Evolutionary conservation across 2,888 invertebrate genomes (phyloP), one percentile per base, ranked within the genome.

Genomic region (Ephialtes manifestator): DNA sequence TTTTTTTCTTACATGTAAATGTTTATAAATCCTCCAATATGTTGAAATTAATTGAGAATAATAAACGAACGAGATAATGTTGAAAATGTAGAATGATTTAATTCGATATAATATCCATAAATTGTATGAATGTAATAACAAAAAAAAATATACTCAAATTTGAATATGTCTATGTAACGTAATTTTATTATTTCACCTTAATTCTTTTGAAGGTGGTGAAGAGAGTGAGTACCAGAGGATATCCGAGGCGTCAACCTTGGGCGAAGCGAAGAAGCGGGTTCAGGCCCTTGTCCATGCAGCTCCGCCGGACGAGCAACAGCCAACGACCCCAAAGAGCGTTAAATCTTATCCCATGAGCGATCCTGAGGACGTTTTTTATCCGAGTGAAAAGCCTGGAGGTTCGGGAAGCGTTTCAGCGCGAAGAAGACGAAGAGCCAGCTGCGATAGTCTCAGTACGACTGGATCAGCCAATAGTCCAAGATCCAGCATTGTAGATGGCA

Each of bases 171-270:
- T 7, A 35, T 35, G 4, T 35, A 35, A 35, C 4, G 5, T 7
- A 39, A 2, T 24, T 24, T 24, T 24, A 24, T 24, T 24, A 1
- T 24, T 24, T 24, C 24, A 24, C 24, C 24, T 24, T 24, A 24
- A 24, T 24, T 24, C 24, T 85, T 65, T 86, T 78, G 3, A 80
- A 89, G 86, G 85, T 86, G 91, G 89, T 4, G 94, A 94, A 24
- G 94, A 94, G 68, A 94, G 95, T 74, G 95, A 95, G 72, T 96
- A 96, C 87, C 95, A 95, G 88, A 94, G 95, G 88, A 95, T 95
- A 87, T 95, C 95, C 1, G 95, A 95, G 70, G 95, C 95, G n/a
- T 95, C 95, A 39, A 94, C 92, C 15, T 88, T 93, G 75, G 91
- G 91, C 8, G 94, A 93, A 46, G 92, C 91, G 0, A 94, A 94